These are phyloP conservation scores for Anoplolepis gracilipes DNA, from an alignment of 1,140 invertebrate genomes.

Conservation along the genomic window DNA sequence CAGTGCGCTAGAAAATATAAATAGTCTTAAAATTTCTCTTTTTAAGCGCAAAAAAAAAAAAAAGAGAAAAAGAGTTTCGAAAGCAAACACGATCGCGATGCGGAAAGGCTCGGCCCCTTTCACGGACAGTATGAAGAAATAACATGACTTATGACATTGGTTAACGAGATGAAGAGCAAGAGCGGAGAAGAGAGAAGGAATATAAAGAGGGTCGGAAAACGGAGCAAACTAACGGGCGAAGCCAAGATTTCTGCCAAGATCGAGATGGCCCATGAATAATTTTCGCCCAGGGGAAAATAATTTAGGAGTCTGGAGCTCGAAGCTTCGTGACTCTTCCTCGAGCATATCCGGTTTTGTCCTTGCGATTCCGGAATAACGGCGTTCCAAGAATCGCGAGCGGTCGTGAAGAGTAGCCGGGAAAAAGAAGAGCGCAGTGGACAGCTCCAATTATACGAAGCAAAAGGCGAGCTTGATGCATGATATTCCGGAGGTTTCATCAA, in stretches of 20 bases:
- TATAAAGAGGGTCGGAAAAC: constrained; percentile 43
- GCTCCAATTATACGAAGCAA: constrained; percentile 56
- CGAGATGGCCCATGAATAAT: constrained; percentile 71
- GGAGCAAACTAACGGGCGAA: constrained; percentile 59
- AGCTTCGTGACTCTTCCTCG: constrained; percentile 66
- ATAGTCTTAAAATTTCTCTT: background rate
- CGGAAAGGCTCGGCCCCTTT: background rate
- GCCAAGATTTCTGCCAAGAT: constrained; percentile 65
- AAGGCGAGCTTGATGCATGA: constrained; percentile 48
- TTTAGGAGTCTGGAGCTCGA: constrained; percentile 72
- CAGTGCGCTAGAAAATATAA: too few relatives aligned
- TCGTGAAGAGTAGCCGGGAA: background rate
- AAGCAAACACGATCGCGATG: background rate
- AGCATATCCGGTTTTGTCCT: constrained; percentile 70
- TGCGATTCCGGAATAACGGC: constrained; percentile 60
- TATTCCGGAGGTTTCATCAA: constrained; percentile 47
- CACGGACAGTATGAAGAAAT: constrained; percentile 47
- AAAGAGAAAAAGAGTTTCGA: background rate
- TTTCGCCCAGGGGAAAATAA: constrained; percentile 73
- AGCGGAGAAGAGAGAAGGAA: background rate
- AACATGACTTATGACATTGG: constrained; percentile 56
- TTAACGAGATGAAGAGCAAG: constrained; percentile 54
- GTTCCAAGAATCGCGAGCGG: constrained; percentile 37
- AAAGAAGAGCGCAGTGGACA: constrained; percentile 47
- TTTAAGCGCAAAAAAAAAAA: background rate